phyloP scores from a whole-genome alignment of 2,888 invertebrate species.

The Limnephilus marmoratus region DNA sequence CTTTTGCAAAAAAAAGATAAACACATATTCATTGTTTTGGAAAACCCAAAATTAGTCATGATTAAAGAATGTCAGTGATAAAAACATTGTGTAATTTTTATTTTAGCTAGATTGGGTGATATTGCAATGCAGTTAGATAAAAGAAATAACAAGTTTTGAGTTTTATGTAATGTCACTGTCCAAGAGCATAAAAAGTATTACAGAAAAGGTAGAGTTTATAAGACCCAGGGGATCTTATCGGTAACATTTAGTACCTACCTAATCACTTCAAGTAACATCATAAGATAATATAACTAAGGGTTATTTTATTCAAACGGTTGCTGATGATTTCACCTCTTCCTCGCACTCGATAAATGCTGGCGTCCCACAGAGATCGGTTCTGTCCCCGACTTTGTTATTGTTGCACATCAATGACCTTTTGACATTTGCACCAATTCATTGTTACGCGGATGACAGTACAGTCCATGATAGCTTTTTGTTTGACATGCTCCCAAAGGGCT shows the following conservation, averaged over 20 bases:
- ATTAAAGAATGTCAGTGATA: background rate
- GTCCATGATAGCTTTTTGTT: too few species aligned
- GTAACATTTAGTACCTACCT: background rate
- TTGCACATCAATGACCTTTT: too few species aligned
- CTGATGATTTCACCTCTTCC: too few species aligned
- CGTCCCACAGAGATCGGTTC: too few species aligned
- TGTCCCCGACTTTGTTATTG: too few species aligned
- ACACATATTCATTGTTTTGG: background rate
- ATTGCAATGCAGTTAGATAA: background rate
- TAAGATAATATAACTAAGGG: background rate
- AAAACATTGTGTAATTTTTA: too few species aligned
- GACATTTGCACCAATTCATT: too few species aligned
- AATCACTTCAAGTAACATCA: background rate
- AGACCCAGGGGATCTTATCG: background rate
- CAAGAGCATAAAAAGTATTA: background rate
- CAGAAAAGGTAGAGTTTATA: background rate
- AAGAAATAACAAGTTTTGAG: background rate
- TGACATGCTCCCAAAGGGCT: too few species aligned
- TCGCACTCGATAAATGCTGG: too few species aligned
- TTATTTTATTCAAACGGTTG: background rate
- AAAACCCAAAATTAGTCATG: background rate
- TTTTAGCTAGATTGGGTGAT: too few species aligned
- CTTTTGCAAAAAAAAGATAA: too few species aligned
- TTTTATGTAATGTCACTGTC: background rate
- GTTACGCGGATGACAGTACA: too few species aligned